Evolutionary conservation across 2,888 invertebrate species (phyloP), one percentile per base, ranked within the genome.

Genomic region (Agriotes lineatus): DNA sequence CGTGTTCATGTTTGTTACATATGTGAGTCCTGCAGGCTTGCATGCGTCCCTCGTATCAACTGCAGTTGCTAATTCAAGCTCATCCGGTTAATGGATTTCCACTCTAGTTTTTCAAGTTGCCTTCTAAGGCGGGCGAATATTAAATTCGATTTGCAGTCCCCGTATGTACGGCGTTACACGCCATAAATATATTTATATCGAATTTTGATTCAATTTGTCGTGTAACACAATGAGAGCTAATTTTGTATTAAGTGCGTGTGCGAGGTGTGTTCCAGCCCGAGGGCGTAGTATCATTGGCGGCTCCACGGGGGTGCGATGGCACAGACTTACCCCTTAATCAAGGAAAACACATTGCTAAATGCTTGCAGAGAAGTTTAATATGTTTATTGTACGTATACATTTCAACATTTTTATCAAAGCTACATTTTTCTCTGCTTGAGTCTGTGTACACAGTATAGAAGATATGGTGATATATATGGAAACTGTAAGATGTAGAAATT

Each of bases 201-300:
- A 75, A 75, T 77, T 77, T 76, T 78, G 78, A 79, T 79, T 80
- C 79, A 77, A 79, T 80, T 80, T 75, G 66, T 70, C 73, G 72
- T 74, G 72, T 68, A 72, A 74, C 72, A 78, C 77, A 79, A 78
- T 77, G 70, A 66, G 75, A 75, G 77, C 78, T 79, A 80, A 79
- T 80, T 78, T 76, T 66, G 74, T 63, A 70, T 68, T 71, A 69
- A 71, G 75, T 68, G 74, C 70, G 71, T 74, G 72, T 58, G 70
- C 69, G 64, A 56, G 57, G 35, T 64, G 61, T 25, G 37, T 50
- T 62, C 52, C 25, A 56, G 37, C 16, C 3, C 16, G 12, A 22
- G 50, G 45, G n/a, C n/a, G n/a, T n/a, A n/a, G n/a, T n/a, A n/a
- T n/a, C n/a, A n/a, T n/a, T n/a, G n/a, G n/a, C n/a, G n/a, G n/a